Evolutionary conservation across 2,888 invertebrate species (phyloP).

Genomic region (Cosmopolites sordidus): DNA sequence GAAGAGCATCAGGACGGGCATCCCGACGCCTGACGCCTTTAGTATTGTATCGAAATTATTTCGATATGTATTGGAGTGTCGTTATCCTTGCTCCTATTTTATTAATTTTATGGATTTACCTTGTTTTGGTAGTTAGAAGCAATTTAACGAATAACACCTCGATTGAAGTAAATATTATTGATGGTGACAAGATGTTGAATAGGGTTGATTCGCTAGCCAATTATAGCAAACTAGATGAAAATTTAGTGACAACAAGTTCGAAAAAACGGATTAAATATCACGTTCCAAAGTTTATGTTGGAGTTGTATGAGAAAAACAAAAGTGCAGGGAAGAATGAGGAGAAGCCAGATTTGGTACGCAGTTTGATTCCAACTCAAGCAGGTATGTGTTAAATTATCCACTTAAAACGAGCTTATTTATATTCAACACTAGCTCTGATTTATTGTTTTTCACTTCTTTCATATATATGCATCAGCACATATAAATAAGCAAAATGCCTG

Average conservation of each 20-base stretch:
- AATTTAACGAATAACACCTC: constrained; percentile 25
- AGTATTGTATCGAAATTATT: not conserved
- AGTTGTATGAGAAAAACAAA: constrained; percentile 44
- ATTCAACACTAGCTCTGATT: no score
- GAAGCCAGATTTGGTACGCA: constrained; percentile 43
- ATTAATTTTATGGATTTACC: constrained; percentile 32
- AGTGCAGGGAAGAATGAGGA: constrained; percentile 28
- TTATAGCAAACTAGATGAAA: constrained; percentile 4
- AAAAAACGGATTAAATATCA: constrained; percentile 32
- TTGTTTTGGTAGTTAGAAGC: constrained; percentile 29
- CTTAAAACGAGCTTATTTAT: no score
- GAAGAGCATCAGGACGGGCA: constrained; percentile 25
- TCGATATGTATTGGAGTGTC: constrained; percentile 28
- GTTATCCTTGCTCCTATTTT: constrained; percentile 31
- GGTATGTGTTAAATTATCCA: constrained; percentile 37
- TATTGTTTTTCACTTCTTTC: no score
- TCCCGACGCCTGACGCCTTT: constrained; percentile 36
- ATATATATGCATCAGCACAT: no score
- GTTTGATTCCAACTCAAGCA: constrained; percentile 44
- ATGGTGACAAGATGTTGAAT: constrained; percentile 14
- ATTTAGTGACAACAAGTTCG: constrained; percentile 11
- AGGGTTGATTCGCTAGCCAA: constrained; percentile 3
- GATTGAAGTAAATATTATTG: constrained; percentile 33
- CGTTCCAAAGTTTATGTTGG: constrained; percentile 47
- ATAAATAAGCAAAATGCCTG: no score